Percentiles rank a stretch among this genome's conserved stretches.
Evolutionary conservation across 2,113 vertebrate species (phyloP).

Genomic region (Henicopernis longicauda): DNA sequence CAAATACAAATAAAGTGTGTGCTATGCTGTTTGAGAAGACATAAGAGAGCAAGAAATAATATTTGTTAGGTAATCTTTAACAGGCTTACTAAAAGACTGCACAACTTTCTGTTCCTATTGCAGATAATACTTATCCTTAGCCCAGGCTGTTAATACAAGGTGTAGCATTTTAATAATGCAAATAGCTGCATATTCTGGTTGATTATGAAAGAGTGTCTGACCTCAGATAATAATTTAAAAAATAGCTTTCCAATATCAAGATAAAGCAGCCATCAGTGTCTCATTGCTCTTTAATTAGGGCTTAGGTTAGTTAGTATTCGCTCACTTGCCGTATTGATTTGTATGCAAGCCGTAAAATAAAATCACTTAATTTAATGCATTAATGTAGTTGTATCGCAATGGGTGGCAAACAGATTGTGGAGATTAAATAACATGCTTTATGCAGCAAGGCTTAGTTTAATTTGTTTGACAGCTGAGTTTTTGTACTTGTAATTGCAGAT

Average conservation of each 20-base stretch:
- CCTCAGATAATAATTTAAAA: not conserved
- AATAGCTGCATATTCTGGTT: not conserved
- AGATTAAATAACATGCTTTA: slow-evolving; percentile 54
- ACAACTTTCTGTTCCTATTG: not conserved
- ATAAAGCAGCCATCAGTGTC: not conserved
- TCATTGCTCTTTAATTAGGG: slow-evolving; percentile 31
- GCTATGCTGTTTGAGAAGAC: not conserved
- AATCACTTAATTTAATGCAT: slow-evolving; percentile 42
- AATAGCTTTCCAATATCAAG: not conserved
- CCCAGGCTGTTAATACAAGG: not conserved
- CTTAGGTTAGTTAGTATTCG: not conserved
- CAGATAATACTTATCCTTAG: not conserved
- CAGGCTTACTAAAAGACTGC: not conserved
- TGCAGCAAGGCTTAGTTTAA: slow-evolving; percentile 18
- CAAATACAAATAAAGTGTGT: not conserved
- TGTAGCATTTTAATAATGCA: slow-evolving; percentile 5
- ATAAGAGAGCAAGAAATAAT: not conserved
- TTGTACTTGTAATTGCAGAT: not conserved
- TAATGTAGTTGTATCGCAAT: slow-evolving; percentile 6
- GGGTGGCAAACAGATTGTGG: slow-evolving; percentile 36
- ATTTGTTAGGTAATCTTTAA: not conserved
- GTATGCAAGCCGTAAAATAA: slow-evolving; percentile 38
- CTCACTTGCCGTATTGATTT: not conserved
- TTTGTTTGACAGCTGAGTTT: slow-evolving; percentile 31
- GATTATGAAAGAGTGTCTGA: not conserved